phyloP scores from a whole-genome alignment of 2,888 invertebrate genomes.

The Chaitophorus viminalis region DNA sequence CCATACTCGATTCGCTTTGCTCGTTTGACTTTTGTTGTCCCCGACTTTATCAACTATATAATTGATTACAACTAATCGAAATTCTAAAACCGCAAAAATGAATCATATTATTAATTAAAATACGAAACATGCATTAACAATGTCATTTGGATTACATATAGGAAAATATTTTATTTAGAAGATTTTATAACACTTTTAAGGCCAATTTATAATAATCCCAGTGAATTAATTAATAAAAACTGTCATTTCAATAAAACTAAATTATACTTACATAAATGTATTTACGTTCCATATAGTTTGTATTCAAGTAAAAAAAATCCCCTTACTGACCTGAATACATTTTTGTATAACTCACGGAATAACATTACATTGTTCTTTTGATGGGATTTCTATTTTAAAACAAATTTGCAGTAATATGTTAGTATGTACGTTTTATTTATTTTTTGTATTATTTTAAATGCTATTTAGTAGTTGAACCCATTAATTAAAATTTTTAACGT shows the following conservation, averaged over 20 bases:
- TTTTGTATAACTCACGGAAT: background rate
- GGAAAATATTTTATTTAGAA: no score
- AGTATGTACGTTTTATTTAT: no score
- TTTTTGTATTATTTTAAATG: no score
- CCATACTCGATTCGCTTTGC: conserved; percentile 13
- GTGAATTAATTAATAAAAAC: background rate
- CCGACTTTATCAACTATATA: conserved; percentile 32
- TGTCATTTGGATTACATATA: background rate
- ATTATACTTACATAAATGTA: background rate
- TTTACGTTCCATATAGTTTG: background rate
- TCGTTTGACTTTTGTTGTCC: conserved; percentile 36
- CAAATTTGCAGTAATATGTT: background rate
- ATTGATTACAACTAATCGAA: conserved; percentile 44
- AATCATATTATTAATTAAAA: conserved; percentile 33
- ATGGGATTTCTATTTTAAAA: no score
- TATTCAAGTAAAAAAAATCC: no score
- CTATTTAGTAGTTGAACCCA: no score
- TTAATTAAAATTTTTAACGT: no score
- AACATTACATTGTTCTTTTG: no score
- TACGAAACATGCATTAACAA: background rate
- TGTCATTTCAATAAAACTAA: background rate
- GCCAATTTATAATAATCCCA: background rate
- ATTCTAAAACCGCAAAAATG: conserved; percentile 41
- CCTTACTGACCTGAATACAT: no score
- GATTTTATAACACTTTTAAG: background rate